phyloP scores from a whole-genome alignment of 2,888 invertebrate genomes.

The Noctua fimbriata region DNA sequence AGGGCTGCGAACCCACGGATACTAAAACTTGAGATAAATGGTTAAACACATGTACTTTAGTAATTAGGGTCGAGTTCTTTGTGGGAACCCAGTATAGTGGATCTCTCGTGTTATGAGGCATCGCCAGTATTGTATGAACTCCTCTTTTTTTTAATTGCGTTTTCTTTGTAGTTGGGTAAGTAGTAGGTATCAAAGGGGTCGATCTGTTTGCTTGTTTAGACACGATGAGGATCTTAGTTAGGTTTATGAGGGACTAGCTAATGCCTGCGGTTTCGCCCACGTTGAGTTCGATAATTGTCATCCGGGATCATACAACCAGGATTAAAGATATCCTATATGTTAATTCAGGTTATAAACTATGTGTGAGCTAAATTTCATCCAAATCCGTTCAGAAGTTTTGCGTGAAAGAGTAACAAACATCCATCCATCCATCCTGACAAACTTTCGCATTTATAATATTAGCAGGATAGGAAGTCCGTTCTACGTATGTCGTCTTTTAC shows the following conservation, averaged over 20 bases:
- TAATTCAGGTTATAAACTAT: too few species aligned
- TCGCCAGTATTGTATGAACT: slow-evolving; percentile 24
- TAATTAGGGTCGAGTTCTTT: slow-evolving; percentile 48
- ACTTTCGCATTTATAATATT: too few species aligned
- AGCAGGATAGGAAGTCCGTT: neutral
- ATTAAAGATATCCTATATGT: too few species aligned
- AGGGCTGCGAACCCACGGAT: slow-evolving; percentile 30
- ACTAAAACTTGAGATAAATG: slow-evolving; percentile 59
- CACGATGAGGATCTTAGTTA: slow-evolving; percentile 23
- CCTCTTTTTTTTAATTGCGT: slow-evolving; percentile 42
- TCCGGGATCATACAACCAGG: too few species aligned
- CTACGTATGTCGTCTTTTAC: neutral
- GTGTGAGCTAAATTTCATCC: too few species aligned
- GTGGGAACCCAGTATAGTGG: slow-evolving; percentile 29
- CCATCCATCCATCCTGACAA: too few species aligned
- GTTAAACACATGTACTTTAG: slow-evolving; percentile 58
- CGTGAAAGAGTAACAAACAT: too few species aligned
- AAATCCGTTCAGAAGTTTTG: too few species aligned
- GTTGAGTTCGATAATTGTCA: too few species aligned
- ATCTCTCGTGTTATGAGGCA: neutral
- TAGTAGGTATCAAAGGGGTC: slow-evolving; percentile 32
- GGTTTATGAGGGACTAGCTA: neutral
- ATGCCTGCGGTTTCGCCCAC: too few species aligned
- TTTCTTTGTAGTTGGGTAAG: slow-evolving; percentile 47
- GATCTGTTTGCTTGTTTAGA: slow-evolving; percentile 38